Evolutionary conservation across 2,888 invertebrate species (phyloP), one percentile per base, ranked within the genome.

Genomic region (Catonia carolina): DNA sequence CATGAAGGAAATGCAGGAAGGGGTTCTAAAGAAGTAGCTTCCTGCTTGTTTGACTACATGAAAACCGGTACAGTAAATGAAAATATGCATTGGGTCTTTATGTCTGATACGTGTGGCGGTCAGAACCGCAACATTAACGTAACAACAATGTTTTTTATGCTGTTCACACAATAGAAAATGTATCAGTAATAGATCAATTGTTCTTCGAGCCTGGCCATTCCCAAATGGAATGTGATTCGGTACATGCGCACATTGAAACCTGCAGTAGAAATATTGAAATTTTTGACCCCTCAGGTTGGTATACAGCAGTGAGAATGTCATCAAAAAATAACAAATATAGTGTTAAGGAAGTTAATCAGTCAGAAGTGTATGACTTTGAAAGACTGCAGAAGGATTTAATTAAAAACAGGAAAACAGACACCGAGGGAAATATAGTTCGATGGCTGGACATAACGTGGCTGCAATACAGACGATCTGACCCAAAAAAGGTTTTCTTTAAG

Each of bases 401-500:
- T 3, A n/a, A 14, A 6, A 41, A 41, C 6, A 41, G 14, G 6
- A 41, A 41, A 5, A 41, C 20, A 18, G 41, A 14, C 15, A 3
- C 17, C 10, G 6, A 41, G 3, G 41, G 41, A 6, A 41, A 41
- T 3, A 15, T n/a, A 5, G 41, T 41, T n/a, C 17, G 41, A 14
- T 41, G 41, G 41, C 41, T 41, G 41, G 20, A 48, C 31, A 18
- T 48, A 27, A 20, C 18, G 7, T 31, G 27, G 22, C 15, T 31
- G 31, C 50, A 50, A 27, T 49, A 47, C n/a, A 18, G 17, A 18
- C 48, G 48, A 49, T 18, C 20, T 31, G 33, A 55, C 35, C 39
- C 23, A 15, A n/a, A 49, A 39, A 41, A 20, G 12, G 17, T 54
- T 10, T 54, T 47, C 47, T 42, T 47, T 12, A 54, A 54, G 23